Conservation (phyloP, 2,888 invertebrate genomes). For the Ormia ochracea region DNA sequence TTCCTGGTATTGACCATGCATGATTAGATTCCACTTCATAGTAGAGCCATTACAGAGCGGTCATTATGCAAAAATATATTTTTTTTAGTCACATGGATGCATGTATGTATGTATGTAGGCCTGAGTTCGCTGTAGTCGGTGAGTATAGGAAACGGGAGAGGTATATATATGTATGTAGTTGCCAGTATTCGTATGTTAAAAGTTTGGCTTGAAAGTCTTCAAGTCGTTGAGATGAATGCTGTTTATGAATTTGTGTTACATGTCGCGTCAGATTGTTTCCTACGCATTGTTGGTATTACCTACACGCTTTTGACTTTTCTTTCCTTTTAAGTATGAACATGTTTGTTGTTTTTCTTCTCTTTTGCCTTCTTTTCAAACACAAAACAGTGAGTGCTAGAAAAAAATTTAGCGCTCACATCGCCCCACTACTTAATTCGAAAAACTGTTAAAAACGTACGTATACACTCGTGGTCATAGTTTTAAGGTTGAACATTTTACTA, state of each 20-base stretch:
- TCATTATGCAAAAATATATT: slow-evolving; percentile 5
- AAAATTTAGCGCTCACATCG: slow-evolving; percentile 6
- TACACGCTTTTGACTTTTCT: slow-evolving; percentile 52
- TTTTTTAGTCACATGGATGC: background rate
- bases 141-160: slow-evolving; percentile 1
- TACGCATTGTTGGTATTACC: slow-evolving; percentile 60
- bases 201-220: slow-evolving; percentile 26
- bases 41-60: slow-evolving; percentile 10
- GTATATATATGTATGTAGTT: too few relatives aligned
- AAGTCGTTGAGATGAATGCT: slow-evolving; percentile 13
- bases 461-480: background rate
- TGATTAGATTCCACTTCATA: background rate
- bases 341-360: slow-evolving; percentile 11
- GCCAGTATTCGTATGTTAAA: background rate
- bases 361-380: slow-evolving; percentile 13
- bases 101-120: too few relatives aligned
- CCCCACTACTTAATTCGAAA: background rate
- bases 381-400: slow-evolving; percentile 21
- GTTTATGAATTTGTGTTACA: slow-evolving; percentile 37
- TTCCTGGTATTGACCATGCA: background rate
- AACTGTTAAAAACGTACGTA: background rate
- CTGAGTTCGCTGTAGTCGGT: background rate
- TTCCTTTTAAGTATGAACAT: slow-evolving; percentile 53
- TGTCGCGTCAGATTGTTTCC: slow-evolving; percentile 56
- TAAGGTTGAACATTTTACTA: background rate